A percentile compares a stretch with the other conserved stretches of the same genome.
phyloP scores from a whole-genome alignment of 2,797 vertebrate genomes.

The Pachyuromys duprasi region DNA sequence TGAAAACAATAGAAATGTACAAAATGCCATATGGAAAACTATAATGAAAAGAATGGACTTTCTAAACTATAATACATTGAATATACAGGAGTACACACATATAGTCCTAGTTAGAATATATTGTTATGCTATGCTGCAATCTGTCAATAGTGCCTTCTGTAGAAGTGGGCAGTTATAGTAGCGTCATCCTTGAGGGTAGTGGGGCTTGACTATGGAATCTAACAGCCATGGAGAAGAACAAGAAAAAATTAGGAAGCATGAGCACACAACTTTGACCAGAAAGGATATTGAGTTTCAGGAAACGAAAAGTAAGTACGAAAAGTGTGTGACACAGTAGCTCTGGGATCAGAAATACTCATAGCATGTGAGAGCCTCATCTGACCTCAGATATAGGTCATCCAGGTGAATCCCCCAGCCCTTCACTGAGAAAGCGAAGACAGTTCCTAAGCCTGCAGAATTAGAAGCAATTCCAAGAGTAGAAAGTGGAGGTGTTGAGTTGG shows the following conservation, averaged over 20 bases:
- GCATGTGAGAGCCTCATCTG: neutral
- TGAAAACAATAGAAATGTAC: conserved; percentile 39
- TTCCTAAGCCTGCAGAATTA: neutral
- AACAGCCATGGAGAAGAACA: neutral
- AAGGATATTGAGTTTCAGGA: neutral
- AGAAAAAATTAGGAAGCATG: neutral
- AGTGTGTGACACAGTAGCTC: neutral
- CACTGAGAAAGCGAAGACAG: neutral
- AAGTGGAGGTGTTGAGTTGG: neutral
- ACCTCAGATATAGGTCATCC: neutral
- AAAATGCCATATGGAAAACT: conserved; percentile 48
- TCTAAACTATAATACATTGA: neutral
- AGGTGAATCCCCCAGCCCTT: neutral
- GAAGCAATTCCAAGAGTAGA: neutral
- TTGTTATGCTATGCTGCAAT: neutral
- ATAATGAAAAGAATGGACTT: conserved; percentile 36
- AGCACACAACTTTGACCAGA: neutral
- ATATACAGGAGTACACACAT: neutral
- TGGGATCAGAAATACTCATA: neutral
- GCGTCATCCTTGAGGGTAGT: neutral
- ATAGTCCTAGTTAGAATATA: neutral
- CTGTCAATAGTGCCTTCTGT: neutral
- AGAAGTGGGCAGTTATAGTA: neutral
- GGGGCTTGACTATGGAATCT: neutral
- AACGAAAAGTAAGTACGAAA: neutral